Evolutionary conservation across 2,888 invertebrate species (phyloP), one percentile per base, ranked within the genome.

Genomic region (Polydrusus cervinus): DNA sequence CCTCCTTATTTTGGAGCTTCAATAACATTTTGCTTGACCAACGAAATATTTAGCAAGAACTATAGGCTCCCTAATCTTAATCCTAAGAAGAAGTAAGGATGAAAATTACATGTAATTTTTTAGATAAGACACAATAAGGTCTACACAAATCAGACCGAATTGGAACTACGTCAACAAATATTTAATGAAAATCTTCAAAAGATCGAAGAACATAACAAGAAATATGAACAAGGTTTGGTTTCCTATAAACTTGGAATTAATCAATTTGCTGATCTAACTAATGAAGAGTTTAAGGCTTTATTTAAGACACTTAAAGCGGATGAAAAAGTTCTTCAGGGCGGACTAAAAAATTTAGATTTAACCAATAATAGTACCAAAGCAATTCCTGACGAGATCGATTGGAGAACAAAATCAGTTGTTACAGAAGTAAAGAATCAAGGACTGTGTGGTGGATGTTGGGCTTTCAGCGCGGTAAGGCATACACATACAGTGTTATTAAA

Each of bases 381-480:
- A 40, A 40, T 75, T 34, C 79, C 80, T 11, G 75, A 69, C 11
- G 53, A 40, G 18, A 64, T 82, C 40, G 81, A 81, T 53, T 82
- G 82, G 82, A 78, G 79, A 34, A 60, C 74, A 18, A 67, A 74
- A n/a, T 79, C 79, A 11, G 79, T 78, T 7, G 80, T 82, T 9
- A 80, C 80, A 0, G 64, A 38, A 38, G 79, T 82, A 10, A 79
- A 79, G 70, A 40, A 81, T 60, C 80, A 81, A 79, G 80, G 77
- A 16, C 5, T 20, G 0, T 82, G 82, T 72, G 80, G 79, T 8
- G 72, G 73, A 20, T 80, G 47, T 45, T 75, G 75, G 71, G 75
- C 71, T 7, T 75, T 71, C 53, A 71, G 71, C 40, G 49, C 71
- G 16, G 75, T 75, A 61, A 70, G 75, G 25, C 3, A n/a, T 43